Percentiles rank a stretch among this genome's conserved stretches.
phyloP scores from a whole-genome alignment of 2,888 invertebrate species.

The Agriopis leucophaearia region DNA sequence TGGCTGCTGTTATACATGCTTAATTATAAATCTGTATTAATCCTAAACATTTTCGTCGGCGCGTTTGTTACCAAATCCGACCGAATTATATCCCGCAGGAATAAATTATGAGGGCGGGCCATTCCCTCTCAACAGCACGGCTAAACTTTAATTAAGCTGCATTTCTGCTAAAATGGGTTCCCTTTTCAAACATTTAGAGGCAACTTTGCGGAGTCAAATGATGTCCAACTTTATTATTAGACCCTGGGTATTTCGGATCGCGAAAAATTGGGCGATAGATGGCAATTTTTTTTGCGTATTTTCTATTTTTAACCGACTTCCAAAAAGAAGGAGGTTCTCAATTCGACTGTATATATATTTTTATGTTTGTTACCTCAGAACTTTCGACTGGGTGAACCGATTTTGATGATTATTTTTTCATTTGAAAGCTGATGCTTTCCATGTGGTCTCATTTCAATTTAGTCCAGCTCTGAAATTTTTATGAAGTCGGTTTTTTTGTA shows the following conservation, averaged over 20 bases:
- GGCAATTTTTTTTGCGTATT: too few relatives aligned
- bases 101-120: constrained; percentile 80
- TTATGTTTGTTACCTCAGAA: too few relatives aligned
- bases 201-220: constrained; percentile 62
- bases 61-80: constrained; percentile 75
- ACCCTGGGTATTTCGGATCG: constrained; percentile 53
- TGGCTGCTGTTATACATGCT: constrained; percentile 8
- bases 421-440: too few relatives aligned
- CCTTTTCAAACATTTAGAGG: constrained; percentile 75
- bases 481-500: too few relatives aligned
- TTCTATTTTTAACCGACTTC: too few relatives aligned
- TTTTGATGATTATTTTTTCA: too few relatives aligned
- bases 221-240: constrained; percentile 54
- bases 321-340: too few relatives aligned
- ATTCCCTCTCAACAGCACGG: constrained; percentile 73
- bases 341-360: too few relatives aligned
- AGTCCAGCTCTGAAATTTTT: too few relatives aligned
- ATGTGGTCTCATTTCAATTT: too few relatives aligned
- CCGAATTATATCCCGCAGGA: constrained; percentile 77
- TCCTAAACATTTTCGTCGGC: constrained; percentile 67
- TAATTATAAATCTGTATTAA: constrained; percentile 60
- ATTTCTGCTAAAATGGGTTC: constrained; percentile 75
- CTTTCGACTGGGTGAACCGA: too few relatives aligned
- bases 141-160: constrained; percentile 83
- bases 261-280: constrained; percentile 19